Evolutionary conservation across 2,888 invertebrate species (phyloP).

Genomic region (Lasioglossum morio): DNA sequence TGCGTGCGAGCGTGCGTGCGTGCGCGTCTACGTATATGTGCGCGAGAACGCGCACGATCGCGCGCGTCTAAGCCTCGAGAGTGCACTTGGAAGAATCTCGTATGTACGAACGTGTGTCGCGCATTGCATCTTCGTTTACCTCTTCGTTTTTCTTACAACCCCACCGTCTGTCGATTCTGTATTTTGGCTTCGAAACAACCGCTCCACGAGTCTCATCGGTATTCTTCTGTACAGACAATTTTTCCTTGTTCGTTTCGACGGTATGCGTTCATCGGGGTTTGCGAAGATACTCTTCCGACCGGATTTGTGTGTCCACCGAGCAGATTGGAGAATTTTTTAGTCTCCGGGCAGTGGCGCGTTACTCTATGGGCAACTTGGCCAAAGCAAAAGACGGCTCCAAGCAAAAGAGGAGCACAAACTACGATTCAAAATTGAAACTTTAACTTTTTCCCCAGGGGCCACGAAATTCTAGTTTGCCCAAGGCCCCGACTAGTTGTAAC

Average conservation of each 20-base stretch:
- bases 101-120: conserved; percentile 37
- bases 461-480: too few relatives aligned
- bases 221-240: conserved; percentile 14
- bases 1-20: not conserved
- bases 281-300: too few relatives aligned
- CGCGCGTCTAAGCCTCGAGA: not conserved
- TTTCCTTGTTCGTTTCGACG: not conserved
- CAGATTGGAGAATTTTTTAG: not conserved
- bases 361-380: too few relatives aligned
- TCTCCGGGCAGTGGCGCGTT: not conserved
- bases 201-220: not conserved
- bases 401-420: too few relatives aligned
- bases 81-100: conserved; percentile 15
- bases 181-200: not conserved
- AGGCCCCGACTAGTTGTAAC: too few relatives aligned
- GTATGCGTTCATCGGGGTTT: not conserved
- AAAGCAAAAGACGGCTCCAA: too few relatives aligned
- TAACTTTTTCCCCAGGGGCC: too few relatives aligned
- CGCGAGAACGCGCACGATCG: conserved; percentile 7
- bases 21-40: not conserved
- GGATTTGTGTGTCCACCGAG: too few relatives aligned
- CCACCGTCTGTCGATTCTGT: not conserved
- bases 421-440: too few relatives aligned
- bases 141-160: not conserved
- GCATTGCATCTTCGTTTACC: conserved; percentile 39